Conservation (phyloP, 2,888 invertebrate species). For the Machimus rusticus region DNA sequence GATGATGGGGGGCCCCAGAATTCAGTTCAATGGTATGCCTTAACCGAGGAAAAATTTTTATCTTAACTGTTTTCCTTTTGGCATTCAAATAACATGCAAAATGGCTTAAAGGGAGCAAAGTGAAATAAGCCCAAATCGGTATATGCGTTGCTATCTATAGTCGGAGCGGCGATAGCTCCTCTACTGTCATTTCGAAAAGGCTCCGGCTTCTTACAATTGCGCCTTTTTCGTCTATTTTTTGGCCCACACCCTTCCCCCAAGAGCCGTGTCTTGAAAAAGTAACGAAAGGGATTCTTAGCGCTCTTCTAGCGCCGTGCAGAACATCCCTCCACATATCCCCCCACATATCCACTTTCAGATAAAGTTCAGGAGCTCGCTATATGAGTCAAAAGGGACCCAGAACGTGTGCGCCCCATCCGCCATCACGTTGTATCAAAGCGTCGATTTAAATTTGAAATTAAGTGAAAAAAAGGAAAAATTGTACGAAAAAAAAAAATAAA, state of each 20-base stretch:
- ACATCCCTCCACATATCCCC: too few species aligned
- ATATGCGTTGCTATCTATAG: conserved; percentile 38
- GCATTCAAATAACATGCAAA: conserved; percentile 52
- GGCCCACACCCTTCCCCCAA: too few species aligned
- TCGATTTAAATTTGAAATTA: conserved; percentile 48
- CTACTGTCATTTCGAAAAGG: conserved; percentile 4
- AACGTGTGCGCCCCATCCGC: background rate
- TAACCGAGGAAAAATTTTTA: conserved; percentile 35
- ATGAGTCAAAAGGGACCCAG: conserved; percentile 30
- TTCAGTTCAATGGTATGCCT: conserved; percentile 37
- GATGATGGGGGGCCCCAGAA: background rate
- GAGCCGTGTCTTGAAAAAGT: background rate
- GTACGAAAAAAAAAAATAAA: conserved; percentile 11
- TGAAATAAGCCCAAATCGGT: conserved; percentile 48
- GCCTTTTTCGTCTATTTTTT: background rate
- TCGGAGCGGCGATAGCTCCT: conserved; percentile 22
- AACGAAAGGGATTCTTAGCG: conserved; percentile 16
- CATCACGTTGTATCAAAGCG: conserved; percentile 43
- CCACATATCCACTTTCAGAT: conserved; percentile 23
- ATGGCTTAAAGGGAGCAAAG: conserved; percentile 50
- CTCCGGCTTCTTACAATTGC: background rate
- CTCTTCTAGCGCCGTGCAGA: background rate
- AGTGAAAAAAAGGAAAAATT: conserved; percentile 28
- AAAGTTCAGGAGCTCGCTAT: conserved; percentile 21
- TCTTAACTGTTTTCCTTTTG: conserved; percentile 47